Evolutionary conservation across 2,113 vertebrate species (phyloP).

Genomic region (Ophthalmolycus amberensis): DNA sequence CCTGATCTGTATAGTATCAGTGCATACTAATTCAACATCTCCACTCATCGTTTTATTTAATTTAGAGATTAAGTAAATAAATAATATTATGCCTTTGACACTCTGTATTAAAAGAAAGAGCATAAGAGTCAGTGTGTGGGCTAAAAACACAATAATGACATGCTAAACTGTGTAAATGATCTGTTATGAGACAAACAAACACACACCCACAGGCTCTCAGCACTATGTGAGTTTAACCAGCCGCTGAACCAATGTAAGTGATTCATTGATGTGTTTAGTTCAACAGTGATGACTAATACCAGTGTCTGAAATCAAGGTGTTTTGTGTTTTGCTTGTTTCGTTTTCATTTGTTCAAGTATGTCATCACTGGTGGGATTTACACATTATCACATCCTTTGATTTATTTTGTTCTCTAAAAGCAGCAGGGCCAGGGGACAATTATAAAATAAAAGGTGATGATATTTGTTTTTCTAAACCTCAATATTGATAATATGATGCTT

Average conservation of each 20-base stretch:
- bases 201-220: constrained; percentile 69
- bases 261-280: constrained; percentile 20
- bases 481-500: background rate
- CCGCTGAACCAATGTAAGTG: constrained; percentile 21
- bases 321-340: background rate
- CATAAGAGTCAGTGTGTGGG: constrained; percentile 34
- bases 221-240: constrained; percentile 53
- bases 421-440: background rate
- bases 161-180: constrained; percentile 77
- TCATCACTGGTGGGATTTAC: constrained; percentile 1
- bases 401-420: background rate
- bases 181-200: constrained; percentile 73
- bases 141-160: constrained; percentile 69
- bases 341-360: background rate
- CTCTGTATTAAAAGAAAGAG: background rate
- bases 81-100: no score
- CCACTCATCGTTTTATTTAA: background rate
- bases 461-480: background rate
- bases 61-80: background rate
- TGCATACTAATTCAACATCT: background rate
- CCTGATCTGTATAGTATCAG: background rate
- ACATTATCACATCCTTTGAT: background rate
- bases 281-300: constrained; percentile 8
- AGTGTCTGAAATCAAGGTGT: constrained; percentile 3
- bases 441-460: background rate